Conservation (phyloP, 2,113 vertebrate species). For the Pelodiscus sinensis region DNA sequence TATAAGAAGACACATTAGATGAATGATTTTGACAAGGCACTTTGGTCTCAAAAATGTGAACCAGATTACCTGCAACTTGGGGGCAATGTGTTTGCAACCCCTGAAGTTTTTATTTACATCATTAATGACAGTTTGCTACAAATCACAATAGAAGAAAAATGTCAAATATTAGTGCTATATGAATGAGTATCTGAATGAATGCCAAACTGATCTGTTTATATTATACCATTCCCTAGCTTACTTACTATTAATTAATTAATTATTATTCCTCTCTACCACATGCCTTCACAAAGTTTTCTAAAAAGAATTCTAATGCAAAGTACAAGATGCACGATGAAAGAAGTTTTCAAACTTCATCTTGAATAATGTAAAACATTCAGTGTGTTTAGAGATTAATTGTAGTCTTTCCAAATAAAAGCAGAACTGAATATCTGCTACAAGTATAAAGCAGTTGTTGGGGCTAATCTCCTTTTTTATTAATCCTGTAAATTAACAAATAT, state of each 20-base stretch:
- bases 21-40: background rate
- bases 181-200: background rate
- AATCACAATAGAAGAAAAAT: background rate
- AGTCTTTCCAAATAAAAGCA: background rate
- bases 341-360: background rate
- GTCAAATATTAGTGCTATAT: background rate
- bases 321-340: background rate
- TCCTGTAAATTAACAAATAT: background rate
- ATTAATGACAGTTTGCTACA: background rate
- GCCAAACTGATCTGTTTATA: background rate
- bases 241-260: background rate
- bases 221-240: background rate
- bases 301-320: background rate
- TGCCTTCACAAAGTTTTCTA: background rate
- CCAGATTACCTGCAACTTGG: background rate
- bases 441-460: rapidly evolving
- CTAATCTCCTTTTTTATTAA: background rate
- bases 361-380: background rate
- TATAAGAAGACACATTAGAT: background rate
- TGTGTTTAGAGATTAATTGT: background rate
- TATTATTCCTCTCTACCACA: background rate
- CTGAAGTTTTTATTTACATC: background rate
- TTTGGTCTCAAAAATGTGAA: background rate
- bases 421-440: background rate
- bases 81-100: background rate